Evolutionary conservation across 2,797 vertebrate genomes (phyloP).

Genomic region (Onychomys arenicola): DNA sequence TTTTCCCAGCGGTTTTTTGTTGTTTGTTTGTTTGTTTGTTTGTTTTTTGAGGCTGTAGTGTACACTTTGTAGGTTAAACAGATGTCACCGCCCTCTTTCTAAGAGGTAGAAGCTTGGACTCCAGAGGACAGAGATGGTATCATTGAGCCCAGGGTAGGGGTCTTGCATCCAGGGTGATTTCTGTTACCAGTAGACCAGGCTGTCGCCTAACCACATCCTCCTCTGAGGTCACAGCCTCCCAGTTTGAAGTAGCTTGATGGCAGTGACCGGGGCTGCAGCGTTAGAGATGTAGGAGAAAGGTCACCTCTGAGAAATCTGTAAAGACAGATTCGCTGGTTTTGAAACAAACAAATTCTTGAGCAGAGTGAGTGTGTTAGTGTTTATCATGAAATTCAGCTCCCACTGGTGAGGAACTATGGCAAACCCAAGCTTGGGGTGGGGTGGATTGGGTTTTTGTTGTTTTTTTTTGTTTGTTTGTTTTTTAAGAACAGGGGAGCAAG

Average conservation of each 20-base stretch:
- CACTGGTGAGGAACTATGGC: not conserved
- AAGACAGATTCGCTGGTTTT: slow-evolving; percentile 50
- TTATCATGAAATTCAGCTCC: not conserved
- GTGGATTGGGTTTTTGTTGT: not conserved
- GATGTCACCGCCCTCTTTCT: not conserved
- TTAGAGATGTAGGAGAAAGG: slow-evolving; percentile 52
- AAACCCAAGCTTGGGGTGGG: not conserved
- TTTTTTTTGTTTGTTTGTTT: not conserved
- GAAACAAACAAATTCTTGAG: not conserved
- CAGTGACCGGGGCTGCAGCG: not conserved
- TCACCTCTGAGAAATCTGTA: slow-evolving; percentile 49
- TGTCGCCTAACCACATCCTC: not conserved
- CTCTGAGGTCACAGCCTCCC: not conserved
- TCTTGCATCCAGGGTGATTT: not conserved
- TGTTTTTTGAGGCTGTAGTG: slow-evolving; percentile 15
- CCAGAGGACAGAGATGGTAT: not conserved
- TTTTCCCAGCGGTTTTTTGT: not conserved
- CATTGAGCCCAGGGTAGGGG: not conserved
- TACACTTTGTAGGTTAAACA: slow-evolving; percentile 29
- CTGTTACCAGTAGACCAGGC: not conserved
- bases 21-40: slow-evolving; percentile 25
- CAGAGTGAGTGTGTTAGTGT: not conserved
- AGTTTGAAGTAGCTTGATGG: slow-evolving; percentile 1
- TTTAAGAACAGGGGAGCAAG: not conserved
- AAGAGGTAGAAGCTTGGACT: not conserved